Evolutionary conservation across 2,113 vertebrate species (phyloP), one percentile per base, ranked within the genome.

Genomic region (Loxodonta africana): DNA sequence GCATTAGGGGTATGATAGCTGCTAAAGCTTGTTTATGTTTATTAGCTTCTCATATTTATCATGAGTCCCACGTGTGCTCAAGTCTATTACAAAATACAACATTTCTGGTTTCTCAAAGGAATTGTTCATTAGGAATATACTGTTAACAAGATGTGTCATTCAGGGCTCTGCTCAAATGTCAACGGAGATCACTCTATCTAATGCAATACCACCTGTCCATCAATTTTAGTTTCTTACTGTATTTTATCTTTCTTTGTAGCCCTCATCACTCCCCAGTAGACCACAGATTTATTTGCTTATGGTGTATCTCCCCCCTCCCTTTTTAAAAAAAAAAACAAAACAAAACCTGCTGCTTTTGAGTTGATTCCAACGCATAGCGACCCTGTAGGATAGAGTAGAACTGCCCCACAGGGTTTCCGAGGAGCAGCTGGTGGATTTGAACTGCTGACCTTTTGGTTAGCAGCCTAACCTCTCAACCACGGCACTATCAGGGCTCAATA

Each of bases 61-160:
- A 84, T 53, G 53, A 84, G 46, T 25, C 2, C 11, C 3, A 62
- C 5, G 53, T 62, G 46, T 48, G 30, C 8, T 85, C 28, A 81
- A n/a, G 26, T 81, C 51, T 76, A 53, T 85, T 74, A 41, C 67
- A 67, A 94, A 94, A 85, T 95, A 83, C 37, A 28, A 80, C 73
- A 92, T 60, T n/a, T 28, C 80, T 7, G 6, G 41, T 46, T 9
- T 84, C 18, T 87, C 83, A 87, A 60, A 73, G 76, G 78, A 86
- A 76, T 15, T 46, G n/a, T 37, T 85, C n/a, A 18, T 33, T 67
- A 77, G 77, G 7, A 57, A 88, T 60, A 76, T 67, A 83, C 53
- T 57, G 53, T 62, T 76, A 71, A 53, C 21, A 95, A 9, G 15
- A 73, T 44, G 41, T 65, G 7, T 57, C 20, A 74, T 51, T 85